Percentiles rank a stretch among this genome's conserved stretches.
Conservation (phyloP, 53 echinoderm and acorn worm species). For the Luidia sarsii region DNA sequence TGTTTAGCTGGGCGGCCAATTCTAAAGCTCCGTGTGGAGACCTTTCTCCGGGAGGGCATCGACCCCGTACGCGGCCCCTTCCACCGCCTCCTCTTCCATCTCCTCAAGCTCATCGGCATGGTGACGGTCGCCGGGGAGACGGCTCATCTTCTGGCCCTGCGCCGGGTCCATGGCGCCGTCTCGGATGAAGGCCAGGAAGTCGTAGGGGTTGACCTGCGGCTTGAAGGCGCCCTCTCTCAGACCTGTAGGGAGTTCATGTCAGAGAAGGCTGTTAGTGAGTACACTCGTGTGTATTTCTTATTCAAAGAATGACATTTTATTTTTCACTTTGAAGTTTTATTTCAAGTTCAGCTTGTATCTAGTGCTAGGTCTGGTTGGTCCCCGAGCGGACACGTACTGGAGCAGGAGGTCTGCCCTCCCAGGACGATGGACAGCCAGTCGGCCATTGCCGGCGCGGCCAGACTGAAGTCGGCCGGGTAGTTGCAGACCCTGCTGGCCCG, state of each 20-base stretch:
- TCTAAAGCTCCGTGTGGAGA: conserved; percentile 44
- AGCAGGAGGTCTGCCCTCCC: conserved; percentile 49
- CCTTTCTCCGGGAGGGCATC: neutral
- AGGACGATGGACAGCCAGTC: conserved; percentile 64
- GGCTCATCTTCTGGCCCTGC: neutral
- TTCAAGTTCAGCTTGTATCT: too few relatives aligned
- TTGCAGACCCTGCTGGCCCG: conserved; percentile 66
- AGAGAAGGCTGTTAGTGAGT: neutral
- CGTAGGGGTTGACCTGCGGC: conserved; percentile 65
- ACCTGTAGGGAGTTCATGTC: conserved; percentile 12
- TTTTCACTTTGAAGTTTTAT: too few relatives aligned
- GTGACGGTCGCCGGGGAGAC: conserved; percentile 10
- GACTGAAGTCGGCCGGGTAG: conserved; percentile 64
- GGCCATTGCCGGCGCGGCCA: conserved; percentile 36
- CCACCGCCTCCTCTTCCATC: conserved; percentile 18
- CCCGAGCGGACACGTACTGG: too few relatives aligned
- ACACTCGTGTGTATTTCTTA: neutral
- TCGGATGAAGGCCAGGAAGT: conserved; percentile 63
- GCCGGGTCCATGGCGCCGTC: conserved; percentile 1
- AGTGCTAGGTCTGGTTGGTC: too few relatives aligned
- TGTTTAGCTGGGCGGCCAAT: too few relatives aligned
- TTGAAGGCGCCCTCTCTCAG: conserved; percentile 57
- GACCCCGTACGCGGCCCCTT: neutral
- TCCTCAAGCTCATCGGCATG: neutral
- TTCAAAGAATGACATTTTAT: too few relatives aligned